Base-by-base conservation (phyloP, 92 coral and sea anemone species). In the Galaxea fascicularis region DNA sequence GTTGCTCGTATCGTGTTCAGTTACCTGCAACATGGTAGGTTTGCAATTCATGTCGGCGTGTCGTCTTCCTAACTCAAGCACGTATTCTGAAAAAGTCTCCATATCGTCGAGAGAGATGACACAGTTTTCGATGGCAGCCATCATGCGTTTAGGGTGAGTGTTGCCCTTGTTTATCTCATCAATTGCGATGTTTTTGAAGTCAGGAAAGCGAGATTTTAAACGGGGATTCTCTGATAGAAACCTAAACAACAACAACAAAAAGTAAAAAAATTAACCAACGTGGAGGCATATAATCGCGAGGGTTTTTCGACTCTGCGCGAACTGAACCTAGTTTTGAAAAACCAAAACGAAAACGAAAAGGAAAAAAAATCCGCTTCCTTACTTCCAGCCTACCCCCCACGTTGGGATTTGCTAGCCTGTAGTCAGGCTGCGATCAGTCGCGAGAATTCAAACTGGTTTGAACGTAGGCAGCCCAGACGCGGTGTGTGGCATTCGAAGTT, bases 81-180 rank as follows among this genome's bases (percentile, higher is more conserved):
- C 59, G 70, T 90, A 89, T 53, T 76, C 58, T 13, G 82, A 67
- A 51, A 89, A 86, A 14, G 89, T 84, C 58, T 94, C 91, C 9
- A 88, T 45, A 31, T 94, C 95, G 31, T 91, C 86, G 12, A 94
- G 77, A 13, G 95, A 72, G 60, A 66, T 39, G 3, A 91, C 95
- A 3, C 91, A 92, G 49, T 89, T 86, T 82, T 86, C 89, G 14
- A 94, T 59, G 10, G 95, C 93, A 13, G 73, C 90, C 93, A 94
- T 89, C 10, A 94, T 84, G 66, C 98, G 84, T 77, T 88, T 88
- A 56, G 91, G 77, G 24, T 82, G 86, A 41, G 17, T 56, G 20
- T 56, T 82, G 56, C 58, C 18, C 27, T 41, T 70, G 66, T 71
- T 82, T 57, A 82, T 71, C 20, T 82, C 27, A 13, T 82, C 78